Conservation (phyloP, 2,888 invertebrate genomes). For the Plemyria rubiginata region DNA sequence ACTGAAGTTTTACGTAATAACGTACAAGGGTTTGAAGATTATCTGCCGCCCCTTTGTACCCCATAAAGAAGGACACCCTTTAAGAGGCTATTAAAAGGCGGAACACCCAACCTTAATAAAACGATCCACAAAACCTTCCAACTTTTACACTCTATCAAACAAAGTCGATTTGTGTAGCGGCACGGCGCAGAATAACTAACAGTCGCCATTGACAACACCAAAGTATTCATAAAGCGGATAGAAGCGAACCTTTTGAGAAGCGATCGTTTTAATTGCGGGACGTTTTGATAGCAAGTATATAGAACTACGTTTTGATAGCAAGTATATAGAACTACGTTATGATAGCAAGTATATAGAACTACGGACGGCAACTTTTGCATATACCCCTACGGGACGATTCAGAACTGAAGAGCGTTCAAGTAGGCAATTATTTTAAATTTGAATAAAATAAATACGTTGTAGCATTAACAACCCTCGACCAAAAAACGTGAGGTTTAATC, state of each 20-base stretch:
- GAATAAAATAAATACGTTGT: too few species aligned
- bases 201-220: neutral
- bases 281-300: too few species aligned
- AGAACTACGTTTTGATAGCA: too few species aligned
- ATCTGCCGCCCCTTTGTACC: slow-evolving; percentile 15
- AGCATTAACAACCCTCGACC: too few species aligned
- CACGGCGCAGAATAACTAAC: slow-evolving; percentile 1
- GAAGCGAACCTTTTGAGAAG: neutral
- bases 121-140: slow-evolving; percentile 29
- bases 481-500: too few species aligned
- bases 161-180: slow-evolving; percentile 19
- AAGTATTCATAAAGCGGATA: neutral
- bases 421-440: too few species aligned
- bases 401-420: too few species aligned
- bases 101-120: slow-evolving; percentile 33
- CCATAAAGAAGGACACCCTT: slow-evolving; percentile 25
- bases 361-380: too few species aligned
- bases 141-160: slow-evolving; percentile 32
- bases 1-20: neutral
- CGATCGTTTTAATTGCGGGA: neutral
- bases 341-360: too few species aligned
- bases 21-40: slow-evolving; percentile 15
- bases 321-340: too few species aligned
- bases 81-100: slow-evolving; percentile 22
- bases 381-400: too few species aligned